A percentile compares a stretch with the other conserved stretches of the same genome.
Conservation (phyloP, 2,113 vertebrate species). For the Lampris megalopsis region DNA sequence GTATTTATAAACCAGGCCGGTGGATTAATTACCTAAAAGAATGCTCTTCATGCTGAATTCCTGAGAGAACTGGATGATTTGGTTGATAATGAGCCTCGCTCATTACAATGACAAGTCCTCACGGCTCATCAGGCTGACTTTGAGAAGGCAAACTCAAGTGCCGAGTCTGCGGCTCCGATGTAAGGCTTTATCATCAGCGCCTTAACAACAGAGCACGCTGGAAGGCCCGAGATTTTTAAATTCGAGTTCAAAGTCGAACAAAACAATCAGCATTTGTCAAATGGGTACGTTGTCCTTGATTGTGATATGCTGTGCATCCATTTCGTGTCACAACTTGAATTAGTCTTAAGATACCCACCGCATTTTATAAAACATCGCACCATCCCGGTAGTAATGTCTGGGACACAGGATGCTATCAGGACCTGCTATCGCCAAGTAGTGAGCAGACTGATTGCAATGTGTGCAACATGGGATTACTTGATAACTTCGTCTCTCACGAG, state of each 20-base stretch:
- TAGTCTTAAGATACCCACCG: background rate
- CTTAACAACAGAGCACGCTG: conserved; percentile 34
- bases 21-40: conserved; percentile 75
- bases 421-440: background rate
- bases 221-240: conserved; percentile 16
- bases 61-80: conserved; percentile 74
- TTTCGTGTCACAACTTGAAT: conserved; percentile 5
- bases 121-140: conserved; percentile 81
- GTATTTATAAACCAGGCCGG: conserved; percentile 58
- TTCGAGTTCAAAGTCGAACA: background rate
- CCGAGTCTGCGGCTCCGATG: conserved; percentile 49
- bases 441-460: conserved; percentile 14
- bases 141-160: conserved; percentile 61
- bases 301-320: background rate
- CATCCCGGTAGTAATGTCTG: conserved; percentile 1
- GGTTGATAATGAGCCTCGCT: conserved; percentile 82
- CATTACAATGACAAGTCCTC: conserved; percentile 81
- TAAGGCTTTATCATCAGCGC: conserved; percentile 56
- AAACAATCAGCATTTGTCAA: background rate
- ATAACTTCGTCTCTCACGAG: too few relatives aligned
- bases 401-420: background rate
- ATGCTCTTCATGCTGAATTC: conserved; percentile 76
- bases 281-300: background rate
- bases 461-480: background rate
- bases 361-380: background rate